These are phyloP conservation scores for Magallana nippona DNA, from an alignment of 2,888 invertebrate genomes.

Conservation along the genomic window DNA sequence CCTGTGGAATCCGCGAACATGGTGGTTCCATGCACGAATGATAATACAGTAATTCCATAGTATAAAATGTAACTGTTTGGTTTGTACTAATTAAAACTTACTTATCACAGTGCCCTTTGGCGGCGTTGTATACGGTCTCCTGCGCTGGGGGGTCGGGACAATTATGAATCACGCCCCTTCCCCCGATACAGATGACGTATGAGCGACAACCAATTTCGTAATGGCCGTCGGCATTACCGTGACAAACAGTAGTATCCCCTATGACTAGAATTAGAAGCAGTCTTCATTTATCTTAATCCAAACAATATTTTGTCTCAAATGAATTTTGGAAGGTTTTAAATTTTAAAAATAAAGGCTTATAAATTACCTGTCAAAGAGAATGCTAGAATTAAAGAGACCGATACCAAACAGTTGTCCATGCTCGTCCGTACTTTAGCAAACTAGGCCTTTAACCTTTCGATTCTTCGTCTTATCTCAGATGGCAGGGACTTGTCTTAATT, in stretches of 20 bases:
- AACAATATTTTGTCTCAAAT: too few species aligned
- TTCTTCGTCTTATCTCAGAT: too few species aligned
- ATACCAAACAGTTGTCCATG: not conserved
- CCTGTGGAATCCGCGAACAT: too few species aligned
- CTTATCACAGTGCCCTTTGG: slow-evolving; percentile 14
- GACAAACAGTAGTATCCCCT: not conserved
- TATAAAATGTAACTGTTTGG: too few species aligned
- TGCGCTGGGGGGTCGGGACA: slow-evolving; percentile 21
- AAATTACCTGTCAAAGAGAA: not conserved
- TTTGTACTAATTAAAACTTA: not conserved
- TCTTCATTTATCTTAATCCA: not conserved
- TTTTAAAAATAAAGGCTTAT: not conserved
- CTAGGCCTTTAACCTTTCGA: too few species aligned
- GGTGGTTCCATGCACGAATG: too few species aligned
- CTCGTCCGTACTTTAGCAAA: not conserved
- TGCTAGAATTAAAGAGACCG: not conserved
- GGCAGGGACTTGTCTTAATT: too few species aligned
- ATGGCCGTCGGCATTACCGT: slow-evolving; percentile 5
- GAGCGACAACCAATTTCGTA: slow-evolving; percentile 38
- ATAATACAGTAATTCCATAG: too few species aligned
- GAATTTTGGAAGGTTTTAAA: too few species aligned
- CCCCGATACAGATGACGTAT: slow-evolving; percentile 23
- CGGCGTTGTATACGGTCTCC: slow-evolving; percentile 24
- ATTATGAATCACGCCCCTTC: slow-evolving; percentile 5
- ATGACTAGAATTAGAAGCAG: not conserved